These are phyloP conservation scores for Anisognathus igniventris DNA, from an alignment of 2,797 vertebrate species.

Conservation along the genomic window DNA sequence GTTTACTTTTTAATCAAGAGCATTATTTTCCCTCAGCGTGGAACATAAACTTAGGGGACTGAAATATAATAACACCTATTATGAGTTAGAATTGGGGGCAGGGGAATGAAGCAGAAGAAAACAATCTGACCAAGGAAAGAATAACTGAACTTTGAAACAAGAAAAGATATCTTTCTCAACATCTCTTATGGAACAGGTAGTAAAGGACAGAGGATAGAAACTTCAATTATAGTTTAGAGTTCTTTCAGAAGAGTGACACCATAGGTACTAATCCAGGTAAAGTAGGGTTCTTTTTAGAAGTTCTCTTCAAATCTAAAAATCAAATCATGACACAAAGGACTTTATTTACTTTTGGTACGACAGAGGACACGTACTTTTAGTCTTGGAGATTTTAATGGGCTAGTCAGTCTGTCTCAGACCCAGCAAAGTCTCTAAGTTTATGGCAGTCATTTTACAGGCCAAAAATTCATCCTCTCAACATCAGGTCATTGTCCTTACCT, in stretches of 20 bases:
- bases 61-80: not conserved
- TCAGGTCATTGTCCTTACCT: not conserved
- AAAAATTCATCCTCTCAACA: not conserved
- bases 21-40: not conserved
- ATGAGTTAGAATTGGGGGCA: accelerated
- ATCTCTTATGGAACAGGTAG: not conserved
- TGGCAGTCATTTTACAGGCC: not conserved
- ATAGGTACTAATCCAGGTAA: not conserved
- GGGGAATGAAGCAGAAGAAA: not conserved
- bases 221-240: not conserved
- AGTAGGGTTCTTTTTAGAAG: not conserved
- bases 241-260: constrained; percentile 22
- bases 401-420: not conserved
- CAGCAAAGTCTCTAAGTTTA: not conserved
- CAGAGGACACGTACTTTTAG: not conserved
- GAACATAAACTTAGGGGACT: not conserved
- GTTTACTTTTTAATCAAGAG: constrained; percentile 17
- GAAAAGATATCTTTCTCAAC: not conserved
- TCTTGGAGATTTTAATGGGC: not conserved
- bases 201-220: constrained; percentile 20
- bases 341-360: constrained; percentile 2
- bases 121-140: not conserved
- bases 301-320: constrained; percentile 41
- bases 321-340: not conserved
- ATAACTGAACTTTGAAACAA: constrained; percentile 17